phyloP scores from a whole-genome alignment of 1,140 invertebrate genomes.

The Teleogryllus occipitalis region DNA sequence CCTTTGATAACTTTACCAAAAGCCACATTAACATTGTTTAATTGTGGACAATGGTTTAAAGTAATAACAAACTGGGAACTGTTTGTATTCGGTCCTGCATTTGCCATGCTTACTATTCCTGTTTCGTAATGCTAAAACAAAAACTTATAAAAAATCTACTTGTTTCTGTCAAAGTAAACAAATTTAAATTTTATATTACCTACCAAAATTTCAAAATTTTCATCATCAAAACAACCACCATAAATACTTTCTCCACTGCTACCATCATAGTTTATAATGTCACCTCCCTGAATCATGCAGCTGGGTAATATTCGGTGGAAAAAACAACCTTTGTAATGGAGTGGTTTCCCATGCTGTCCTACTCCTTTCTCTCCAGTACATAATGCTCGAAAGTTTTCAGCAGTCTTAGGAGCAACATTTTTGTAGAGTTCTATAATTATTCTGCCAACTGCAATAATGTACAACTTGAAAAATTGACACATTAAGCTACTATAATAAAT shows the following conservation, averaged over 20 bases:
- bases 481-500: no score
- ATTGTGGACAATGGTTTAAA: constrained; percentile 67
- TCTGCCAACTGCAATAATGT: constrained; percentile 55
- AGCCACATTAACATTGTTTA: constrained; percentile 84
- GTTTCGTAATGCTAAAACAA: constrained; percentile 47
- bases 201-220: constrained; percentile 71
- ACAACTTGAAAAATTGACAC: no score
- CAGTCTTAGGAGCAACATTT: constrained; percentile 81
- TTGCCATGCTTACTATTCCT: constrained; percentile 84
- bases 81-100: constrained; percentile 80
- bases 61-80: constrained; percentile 95
- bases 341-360: constrained; percentile 53
- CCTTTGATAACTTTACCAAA: constrained; percentile 76
- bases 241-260: constrained; percentile 91
- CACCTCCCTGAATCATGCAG: constrained; percentile 80
- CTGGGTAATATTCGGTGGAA: constrained; percentile 69
- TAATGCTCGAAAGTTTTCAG: constrained; percentile 82
- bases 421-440: constrained; percentile 72
- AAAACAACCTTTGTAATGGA: constrained; percentile 64
- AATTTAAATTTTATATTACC: constrained; percentile 14
- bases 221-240: constrained; percentile 79
- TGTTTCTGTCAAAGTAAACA: not conserved
- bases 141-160: constrained; percentile 36
- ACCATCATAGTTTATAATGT: constrained; percentile 73
- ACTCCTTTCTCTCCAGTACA: constrained; percentile 80